Percentiles rank a stretch among this genome's conserved stretches.
These are phyloP conservation scores for Rattus rattus DNA, from an alignment of 2,113 vertebrate species.

Conservation along the genomic window DNA sequence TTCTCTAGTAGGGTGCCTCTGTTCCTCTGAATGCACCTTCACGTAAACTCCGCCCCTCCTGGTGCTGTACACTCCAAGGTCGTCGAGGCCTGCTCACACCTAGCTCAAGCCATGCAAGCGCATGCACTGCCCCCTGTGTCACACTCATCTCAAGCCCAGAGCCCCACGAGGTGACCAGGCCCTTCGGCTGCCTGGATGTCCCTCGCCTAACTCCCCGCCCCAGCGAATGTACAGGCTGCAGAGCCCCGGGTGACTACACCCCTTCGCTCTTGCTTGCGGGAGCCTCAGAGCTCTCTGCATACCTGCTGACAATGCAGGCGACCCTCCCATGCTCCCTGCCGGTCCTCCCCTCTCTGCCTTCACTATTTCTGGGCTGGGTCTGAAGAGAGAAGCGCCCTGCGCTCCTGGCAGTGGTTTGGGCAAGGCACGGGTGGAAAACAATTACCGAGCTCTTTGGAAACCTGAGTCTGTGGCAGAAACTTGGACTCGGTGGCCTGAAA, in stretches of 20 bases:
- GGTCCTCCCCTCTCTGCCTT: neutral
- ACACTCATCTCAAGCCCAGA: too few species aligned
- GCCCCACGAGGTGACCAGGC: neutral
- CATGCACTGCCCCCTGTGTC: fast-evolving
- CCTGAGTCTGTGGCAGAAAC: conserved; percentile 71
- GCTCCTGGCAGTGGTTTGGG: neutral
- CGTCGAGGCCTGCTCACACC: too few species aligned
- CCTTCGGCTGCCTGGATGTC: neutral
- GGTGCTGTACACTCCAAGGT: neutral
- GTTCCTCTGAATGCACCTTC: neutral
- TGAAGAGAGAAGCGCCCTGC: neutral
- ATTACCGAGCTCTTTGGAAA: conserved; percentile 62
- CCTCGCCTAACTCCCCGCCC: neutral
- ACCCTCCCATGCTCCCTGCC: neutral
- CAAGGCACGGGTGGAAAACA: conserved; percentile 52
- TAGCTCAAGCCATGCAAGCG: neutral
- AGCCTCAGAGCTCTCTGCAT: neutral
- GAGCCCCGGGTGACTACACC: too few species aligned
- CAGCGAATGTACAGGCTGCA: neutral
- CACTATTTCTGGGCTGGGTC: neutral
- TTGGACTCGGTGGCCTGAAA: conserved; percentile 74
- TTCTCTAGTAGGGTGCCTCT: neutral
- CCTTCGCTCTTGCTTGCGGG: fast-evolving
- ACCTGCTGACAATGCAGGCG: neutral
- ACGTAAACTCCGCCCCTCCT: too few species aligned